phyloP scores from a whole-genome alignment of 2,797 vertebrate genomes.

The Amblyraja radiata region DNA sequence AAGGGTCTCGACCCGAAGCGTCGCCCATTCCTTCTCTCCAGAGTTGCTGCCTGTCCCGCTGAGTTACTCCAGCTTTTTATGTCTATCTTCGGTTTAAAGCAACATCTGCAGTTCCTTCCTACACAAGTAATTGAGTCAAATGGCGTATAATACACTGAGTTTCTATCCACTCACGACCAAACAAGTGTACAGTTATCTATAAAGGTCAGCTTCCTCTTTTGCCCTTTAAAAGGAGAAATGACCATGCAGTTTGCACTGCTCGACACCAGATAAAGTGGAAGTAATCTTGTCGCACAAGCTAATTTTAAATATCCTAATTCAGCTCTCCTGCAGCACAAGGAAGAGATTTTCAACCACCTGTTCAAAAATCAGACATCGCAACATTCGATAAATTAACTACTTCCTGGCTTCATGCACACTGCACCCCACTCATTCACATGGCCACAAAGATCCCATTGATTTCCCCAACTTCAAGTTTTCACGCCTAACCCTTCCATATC shows the following conservation, averaged over 20 bases:
- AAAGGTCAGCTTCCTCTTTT: constrained; percentile 47
- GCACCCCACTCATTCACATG: neutral
- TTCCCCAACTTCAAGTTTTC: too few relatives aligned
- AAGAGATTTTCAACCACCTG: constrained; percentile 47
- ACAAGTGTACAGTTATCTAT: neutral
- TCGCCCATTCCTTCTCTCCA: too few relatives aligned
- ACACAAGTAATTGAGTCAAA: neutral
- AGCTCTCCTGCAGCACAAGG: constrained; percentile 43
- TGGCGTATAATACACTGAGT: neutral
- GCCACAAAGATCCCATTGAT: neutral
- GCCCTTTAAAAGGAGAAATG: constrained; percentile 49
- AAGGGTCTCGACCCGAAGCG: too few relatives aligned
- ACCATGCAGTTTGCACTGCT: constrained; percentile 40
- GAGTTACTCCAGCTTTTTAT: too few relatives aligned
- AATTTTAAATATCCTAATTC: constrained; percentile 48
- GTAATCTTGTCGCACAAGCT: constrained; percentile 48
- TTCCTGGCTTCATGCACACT: neutral
- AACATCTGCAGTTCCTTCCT: too few relatives aligned
- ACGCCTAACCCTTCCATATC: too few relatives aligned
- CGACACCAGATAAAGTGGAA: constrained; percentile 49
- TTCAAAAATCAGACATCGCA: constrained; percentile 44
- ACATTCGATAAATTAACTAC: constrained; percentile 16
- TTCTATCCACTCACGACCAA: neutral
- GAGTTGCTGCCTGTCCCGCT: too few relatives aligned
- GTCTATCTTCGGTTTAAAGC: too few relatives aligned